phyloP scores from a whole-genome alignment of 2,113 vertebrate genomes.

The Mastomys coucha region DNA sequence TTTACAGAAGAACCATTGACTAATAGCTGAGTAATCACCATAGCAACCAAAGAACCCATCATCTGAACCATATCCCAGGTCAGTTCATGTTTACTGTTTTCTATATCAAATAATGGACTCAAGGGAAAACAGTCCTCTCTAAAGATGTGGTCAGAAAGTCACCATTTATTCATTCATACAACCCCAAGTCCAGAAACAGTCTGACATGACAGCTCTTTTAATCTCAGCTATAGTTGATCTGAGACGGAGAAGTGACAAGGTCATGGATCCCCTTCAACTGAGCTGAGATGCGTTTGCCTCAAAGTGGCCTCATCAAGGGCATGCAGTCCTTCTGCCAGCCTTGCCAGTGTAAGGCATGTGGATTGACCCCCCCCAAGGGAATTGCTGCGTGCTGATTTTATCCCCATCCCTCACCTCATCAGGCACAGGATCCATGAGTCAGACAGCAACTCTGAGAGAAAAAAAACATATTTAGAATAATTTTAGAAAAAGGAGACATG shows the following conservation, averaged over 20 bases:
- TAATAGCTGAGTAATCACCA: slow-evolving; percentile 38
- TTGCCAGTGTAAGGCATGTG: not conserved
- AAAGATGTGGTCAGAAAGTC: not conserved
- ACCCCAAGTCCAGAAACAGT: not conserved
- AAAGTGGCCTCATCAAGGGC: slow-evolving; percentile 42
- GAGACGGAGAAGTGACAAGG: slow-evolving; percentile 53
- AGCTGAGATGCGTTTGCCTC: not conserved
- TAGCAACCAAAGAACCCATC: slow-evolving; percentile 58
- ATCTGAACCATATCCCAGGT: slow-evolving; percentile 19
- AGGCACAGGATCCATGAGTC: slow-evolving; percentile 11
- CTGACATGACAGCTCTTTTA: slow-evolving; percentile 31
- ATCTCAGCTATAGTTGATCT: not conserved
- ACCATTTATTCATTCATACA: slow-evolving; percentile 55
- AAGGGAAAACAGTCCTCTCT: not conserved
- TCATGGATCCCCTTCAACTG: slow-evolving; percentile 4
- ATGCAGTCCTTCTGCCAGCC: slow-evolving; percentile 52
- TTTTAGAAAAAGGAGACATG: slow-evolving; percentile 56
- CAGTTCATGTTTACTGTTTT: slow-evolving; percentile 42
- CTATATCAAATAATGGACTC: slow-evolving; percentile 11
- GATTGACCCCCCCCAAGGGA: not conserved
- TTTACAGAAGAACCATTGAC: slow-evolving; percentile 49
- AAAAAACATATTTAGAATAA: slow-evolving; percentile 33
- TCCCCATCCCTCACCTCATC: slow-evolving; percentile 40
- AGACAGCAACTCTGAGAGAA: not conserved
- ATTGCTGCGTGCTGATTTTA: slow-evolving; percentile 28